phyloP scores from a whole-genome alignment of 1,140 invertebrate species.

The Mya arenaria region DNA sequence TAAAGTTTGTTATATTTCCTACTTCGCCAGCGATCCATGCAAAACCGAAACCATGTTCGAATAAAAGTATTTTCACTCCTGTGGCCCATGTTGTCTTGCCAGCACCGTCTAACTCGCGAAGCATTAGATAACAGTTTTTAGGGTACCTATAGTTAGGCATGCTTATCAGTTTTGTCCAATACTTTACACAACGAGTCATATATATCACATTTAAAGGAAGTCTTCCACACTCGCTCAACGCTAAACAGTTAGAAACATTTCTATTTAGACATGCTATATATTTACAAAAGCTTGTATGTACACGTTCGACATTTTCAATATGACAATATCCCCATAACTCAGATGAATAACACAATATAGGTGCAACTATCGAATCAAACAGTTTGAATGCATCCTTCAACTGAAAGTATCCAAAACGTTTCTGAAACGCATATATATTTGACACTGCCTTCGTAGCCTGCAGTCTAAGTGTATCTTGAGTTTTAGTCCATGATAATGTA shows the following conservation, averaged over 20 bases:
- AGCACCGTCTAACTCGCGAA: background rate
- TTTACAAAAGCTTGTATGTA: slow-evolving; percentile 28
- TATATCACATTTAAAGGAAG: background rate
- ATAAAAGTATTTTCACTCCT: slow-evolving; percentile 18
- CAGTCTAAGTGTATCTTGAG: background rate
- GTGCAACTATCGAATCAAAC: slow-evolving; percentile 17
- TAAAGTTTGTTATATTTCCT: background rate
- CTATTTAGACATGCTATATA: background rate
- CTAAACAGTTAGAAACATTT: background rate
- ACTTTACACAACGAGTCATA: slow-evolving; percentile 6
- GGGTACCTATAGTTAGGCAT: slow-evolving; percentile 21
- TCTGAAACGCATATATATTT: background rate
- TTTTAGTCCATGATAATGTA: slow-evolving; percentile 16
- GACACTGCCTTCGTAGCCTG: slow-evolving; percentile 10
- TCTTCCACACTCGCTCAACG: slow-evolving; percentile 32
- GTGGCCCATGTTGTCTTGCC: background rate
- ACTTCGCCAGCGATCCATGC: background rate
- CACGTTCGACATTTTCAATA: background rate
- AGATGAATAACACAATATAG: slow-evolving; percentile 19
- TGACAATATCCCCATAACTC: slow-evolving; percentile 38
- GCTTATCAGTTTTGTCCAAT: slow-evolving; percentile 22
- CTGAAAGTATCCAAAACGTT: slow-evolving; percentile 1
- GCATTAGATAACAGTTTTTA: slow-evolving; percentile 24
- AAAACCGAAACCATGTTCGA: slow-evolving; percentile 14
- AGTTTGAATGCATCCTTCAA: slow-evolving; percentile 7